Conservation (phyloP, 2,113 vertebrate genomes). For the Gobio gobio region DNA sequence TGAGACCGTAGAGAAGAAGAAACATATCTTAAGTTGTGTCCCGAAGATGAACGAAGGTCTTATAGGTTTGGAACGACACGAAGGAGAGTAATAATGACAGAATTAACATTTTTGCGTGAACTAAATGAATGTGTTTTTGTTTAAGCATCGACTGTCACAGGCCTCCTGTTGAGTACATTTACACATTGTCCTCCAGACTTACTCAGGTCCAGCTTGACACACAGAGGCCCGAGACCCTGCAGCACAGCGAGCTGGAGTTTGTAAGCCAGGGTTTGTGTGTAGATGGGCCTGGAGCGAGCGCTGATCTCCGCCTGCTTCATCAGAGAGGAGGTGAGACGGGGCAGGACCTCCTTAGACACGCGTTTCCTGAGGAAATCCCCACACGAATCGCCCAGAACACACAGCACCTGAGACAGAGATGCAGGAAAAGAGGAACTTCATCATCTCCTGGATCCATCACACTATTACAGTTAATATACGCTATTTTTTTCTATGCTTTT, state of each 20-base stretch:
- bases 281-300: slow-evolving; percentile 83
- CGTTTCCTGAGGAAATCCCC: slow-evolving; percentile 88
- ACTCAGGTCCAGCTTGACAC: slow-evolving; percentile 86
- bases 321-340: slow-evolving; percentile 82
- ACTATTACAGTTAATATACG: not conserved
- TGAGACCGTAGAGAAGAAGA: too few species aligned
- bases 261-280: slow-evolving; percentile 87
- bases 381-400: slow-evolving; percentile 81
- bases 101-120: too few species aligned
- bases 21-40: too few species aligned
- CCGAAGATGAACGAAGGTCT: too few species aligned
- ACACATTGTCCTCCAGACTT: slow-evolving; percentile 56
- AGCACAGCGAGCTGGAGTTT: slow-evolving; percentile 90
- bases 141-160: not conserved
- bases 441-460: not conserved
- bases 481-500: not conserved
- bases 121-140: not conserved
- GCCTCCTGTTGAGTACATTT: not conserved
- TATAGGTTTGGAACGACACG: too few species aligned
- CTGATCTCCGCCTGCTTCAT: slow-evolving; percentile 84
- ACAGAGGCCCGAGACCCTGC: slow-evolving; percentile 88
- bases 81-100: too few species aligned
- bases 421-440: not conserved
- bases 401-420: slow-evolving; percentile 79
- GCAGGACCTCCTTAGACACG: slow-evolving; percentile 89